These are phyloP conservation scores for Drosophila sulfurigaster DNA, from an alignment of 1,140 invertebrate species.

Conservation along the genomic window DNA sequence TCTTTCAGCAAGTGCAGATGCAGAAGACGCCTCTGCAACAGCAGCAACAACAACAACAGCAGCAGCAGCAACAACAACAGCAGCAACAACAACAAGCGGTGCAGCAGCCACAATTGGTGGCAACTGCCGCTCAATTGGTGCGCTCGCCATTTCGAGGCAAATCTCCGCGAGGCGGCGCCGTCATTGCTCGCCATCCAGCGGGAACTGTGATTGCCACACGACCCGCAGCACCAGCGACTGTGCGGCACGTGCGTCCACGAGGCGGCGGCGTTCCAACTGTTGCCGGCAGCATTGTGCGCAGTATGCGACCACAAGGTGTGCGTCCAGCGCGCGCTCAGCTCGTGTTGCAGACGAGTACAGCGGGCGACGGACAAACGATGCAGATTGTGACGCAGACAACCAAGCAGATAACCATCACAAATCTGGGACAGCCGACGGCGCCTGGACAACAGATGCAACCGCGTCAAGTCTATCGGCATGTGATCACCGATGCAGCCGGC, in stretches of 20 bases:
- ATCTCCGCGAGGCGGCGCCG: conserved; percentile 50
- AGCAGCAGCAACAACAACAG: conserved; percentile 45
- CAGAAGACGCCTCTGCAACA: conserved; percentile 56
- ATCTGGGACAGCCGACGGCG: conserved; percentile 54
- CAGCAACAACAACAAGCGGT: conserved; percentile 41
- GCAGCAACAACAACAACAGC: conserved; percentile 43
- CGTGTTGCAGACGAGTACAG: conserved; percentile 49
- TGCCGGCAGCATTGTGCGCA: conserved; percentile 42
- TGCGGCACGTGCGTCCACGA: conserved; percentile 63
- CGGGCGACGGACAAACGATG: conserved; percentile 62
- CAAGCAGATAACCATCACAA: conserved; percentile 68
- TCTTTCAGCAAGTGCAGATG: conserved; percentile 70
- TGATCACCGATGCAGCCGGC: conserved; percentile 43
- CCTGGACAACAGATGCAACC: conserved; percentile 51
- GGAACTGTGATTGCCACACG: conserved; percentile 55
- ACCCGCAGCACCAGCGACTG: conserved; percentile 51
- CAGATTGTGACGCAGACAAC: conserved; percentile 66
- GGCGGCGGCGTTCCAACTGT: conserved; percentile 45
- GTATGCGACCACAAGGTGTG: conserved; percentile 54
- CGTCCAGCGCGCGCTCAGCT: conserved; percentile 57
- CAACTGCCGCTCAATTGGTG: conserved; percentile 51
- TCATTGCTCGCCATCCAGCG: conserved; percentile 43
- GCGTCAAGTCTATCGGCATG: conserved; percentile 61
- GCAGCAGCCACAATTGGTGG: conserved; percentile 55
- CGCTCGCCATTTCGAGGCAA: conserved; percentile 58